Evolutionary conservation across 2,888 invertebrate genomes (phyloP).

Genomic region (Coenonympha arcania): DNA sequence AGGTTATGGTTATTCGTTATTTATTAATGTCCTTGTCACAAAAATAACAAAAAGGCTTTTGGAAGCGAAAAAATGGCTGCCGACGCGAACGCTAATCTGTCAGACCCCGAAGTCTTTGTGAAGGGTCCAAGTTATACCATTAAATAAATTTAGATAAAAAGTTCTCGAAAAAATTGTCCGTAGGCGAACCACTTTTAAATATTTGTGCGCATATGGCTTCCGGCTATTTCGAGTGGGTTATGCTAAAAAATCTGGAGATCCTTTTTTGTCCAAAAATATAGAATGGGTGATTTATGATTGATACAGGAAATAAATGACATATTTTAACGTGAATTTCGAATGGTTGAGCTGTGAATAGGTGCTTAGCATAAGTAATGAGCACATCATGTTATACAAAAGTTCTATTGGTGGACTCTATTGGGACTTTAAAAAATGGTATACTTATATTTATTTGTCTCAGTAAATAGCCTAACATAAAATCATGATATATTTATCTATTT

Average conservation of each 20-base stretch:
- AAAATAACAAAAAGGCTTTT: slow-evolving; percentile 46
- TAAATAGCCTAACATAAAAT: not conserved
- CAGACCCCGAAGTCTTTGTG: slow-evolving; percentile 57
- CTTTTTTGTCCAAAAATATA: slow-evolving; percentile 42
- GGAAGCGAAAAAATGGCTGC: slow-evolving; percentile 56
- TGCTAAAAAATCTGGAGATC: slow-evolving; percentile 57
- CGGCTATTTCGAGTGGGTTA: slow-evolving; percentile 72
- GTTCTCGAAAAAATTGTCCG: slow-evolving; percentile 49
- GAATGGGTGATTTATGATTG: slow-evolving; percentile 46
- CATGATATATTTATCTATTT: no score
- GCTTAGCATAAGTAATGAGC: not conserved
- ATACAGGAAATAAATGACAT: slow-evolving; percentile 24
- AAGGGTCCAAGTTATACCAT: slow-evolving; percentile 65
- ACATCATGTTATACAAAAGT: not conserved
- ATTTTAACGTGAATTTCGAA: slow-evolving; percentile 35
- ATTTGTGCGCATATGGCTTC: slow-evolving; percentile 72
- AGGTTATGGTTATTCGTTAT: slow-evolving; percentile 63
- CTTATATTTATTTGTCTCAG: no score
- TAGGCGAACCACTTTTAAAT: slow-evolving; percentile 66
- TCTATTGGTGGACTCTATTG: not conserved
- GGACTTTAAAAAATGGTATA: not conserved
- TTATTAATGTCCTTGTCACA: slow-evolving; percentile 65
- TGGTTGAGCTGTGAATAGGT: slow-evolving; percentile 29
- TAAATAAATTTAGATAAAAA: slow-evolving; percentile 67
- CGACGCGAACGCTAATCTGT: slow-evolving; percentile 67